Conservation (phyloP, 2,888 invertebrate species). For the Seladonia tumulorum region DNA sequence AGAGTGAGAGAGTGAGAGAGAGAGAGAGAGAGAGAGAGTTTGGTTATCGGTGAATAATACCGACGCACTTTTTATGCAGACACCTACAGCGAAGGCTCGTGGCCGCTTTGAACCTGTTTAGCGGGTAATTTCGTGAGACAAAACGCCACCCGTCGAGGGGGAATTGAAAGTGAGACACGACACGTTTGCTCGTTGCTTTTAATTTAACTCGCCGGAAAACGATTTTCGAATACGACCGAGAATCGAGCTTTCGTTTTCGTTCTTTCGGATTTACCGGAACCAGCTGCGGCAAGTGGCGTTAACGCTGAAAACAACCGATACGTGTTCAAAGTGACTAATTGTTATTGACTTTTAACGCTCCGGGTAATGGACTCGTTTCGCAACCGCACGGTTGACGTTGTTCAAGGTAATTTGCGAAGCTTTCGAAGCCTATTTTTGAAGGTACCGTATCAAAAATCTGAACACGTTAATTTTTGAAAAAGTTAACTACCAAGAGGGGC, state of each 20-base stretch:
- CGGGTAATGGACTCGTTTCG: background rate
- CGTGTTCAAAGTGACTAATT: background rate
- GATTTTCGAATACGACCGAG: background rate
- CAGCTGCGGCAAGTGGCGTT: background rate
- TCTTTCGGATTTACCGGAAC: background rate
- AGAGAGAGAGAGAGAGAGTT: constrained; percentile 13
- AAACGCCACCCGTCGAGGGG: constrained; percentile 20
- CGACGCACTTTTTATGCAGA: constrained; percentile 53
- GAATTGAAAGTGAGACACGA: constrained; percentile 28
- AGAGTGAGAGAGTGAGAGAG: background rate
- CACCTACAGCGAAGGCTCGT: constrained; percentile 45
- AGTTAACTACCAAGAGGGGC: background rate
- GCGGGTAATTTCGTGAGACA: constrained; percentile 51
- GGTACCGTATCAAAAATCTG: background rate
- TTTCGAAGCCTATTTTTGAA: background rate
- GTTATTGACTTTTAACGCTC: too few relatives aligned
- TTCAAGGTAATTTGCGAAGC: background rate
- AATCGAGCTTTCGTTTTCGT: background rate
- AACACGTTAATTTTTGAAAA: background rate
- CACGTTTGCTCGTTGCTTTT: constrained; percentile 17
- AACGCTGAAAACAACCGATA: background rate
- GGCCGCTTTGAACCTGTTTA: constrained; percentile 50
- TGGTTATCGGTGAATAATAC: constrained; percentile 66
- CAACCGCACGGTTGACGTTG: background rate
- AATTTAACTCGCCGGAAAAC: background rate